Evolutionary conservation across 2,113 vertebrate species (phyloP), one percentile per base, ranked within the genome.

Genomic region (Nicator chloris): DNA sequence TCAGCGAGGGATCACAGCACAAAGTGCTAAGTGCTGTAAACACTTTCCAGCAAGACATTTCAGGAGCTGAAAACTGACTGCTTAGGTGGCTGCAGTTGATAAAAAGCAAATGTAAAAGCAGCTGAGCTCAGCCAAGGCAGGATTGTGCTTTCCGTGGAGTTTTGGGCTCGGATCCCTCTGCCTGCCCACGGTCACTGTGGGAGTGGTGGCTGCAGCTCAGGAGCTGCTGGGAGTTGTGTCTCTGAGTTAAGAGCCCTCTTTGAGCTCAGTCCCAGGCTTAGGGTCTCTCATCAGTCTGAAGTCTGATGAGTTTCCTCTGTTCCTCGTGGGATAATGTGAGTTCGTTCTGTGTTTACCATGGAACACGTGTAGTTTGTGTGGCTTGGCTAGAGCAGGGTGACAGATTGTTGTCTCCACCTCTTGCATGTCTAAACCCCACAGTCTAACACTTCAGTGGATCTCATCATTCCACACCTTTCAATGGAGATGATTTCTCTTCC

Each of bases 11-110:
- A 90, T 86, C 88, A 66, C 90, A 35, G 90, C 88, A 77, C 53
- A 51, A 39, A 90, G 89, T 79, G 81, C 89, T 79, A 87, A 93
- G 89, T 85, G 84, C 56, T 93, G 91, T 89, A 91, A 96, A 95
- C 94, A 79, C 81, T 90, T 79, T 95, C 26, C 94, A 92, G 91
- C 27, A 10, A 79, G 91, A 44, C 37, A 21, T 89, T 92, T 82
- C 65, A 69, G 89, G 45, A 63, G 78, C 87, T 94, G 84, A 14
- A 82, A 91, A 53, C 73, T 45, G 63, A 45, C 49, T 57, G 6
- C 63, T 91, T 65, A 7, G 63, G 73, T 45, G 61, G 66, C 63
- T 80, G 83, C 60, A 14, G 57, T 9, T 87, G 82, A 65, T 85
- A 17, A 73, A 86, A 88, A 54, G 22, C 75, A 59, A 70, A 22